Conservation (phyloP, 2,888 invertebrate species). For the Rhaphigaster nebulosa region DNA sequence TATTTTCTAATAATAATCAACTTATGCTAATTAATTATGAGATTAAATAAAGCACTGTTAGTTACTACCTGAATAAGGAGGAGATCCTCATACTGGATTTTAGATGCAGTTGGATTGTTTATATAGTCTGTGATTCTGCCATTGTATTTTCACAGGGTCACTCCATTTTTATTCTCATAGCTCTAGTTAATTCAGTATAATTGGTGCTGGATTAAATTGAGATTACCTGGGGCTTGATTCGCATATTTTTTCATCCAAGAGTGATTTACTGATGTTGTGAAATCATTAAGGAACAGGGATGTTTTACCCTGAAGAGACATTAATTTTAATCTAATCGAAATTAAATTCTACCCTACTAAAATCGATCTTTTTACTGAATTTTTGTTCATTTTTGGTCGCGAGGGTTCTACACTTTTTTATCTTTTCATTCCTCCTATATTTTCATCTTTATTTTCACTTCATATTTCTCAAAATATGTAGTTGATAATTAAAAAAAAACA, state of each 20-base stretch:
- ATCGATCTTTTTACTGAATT: no score
- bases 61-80: background rate
- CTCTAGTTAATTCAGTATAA: background rate
- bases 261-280: background rate
- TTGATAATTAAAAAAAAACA: no score
- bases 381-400: no score
- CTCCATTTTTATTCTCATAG: background rate
- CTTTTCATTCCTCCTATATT: no score
- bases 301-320: no score
- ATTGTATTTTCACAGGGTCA: conserved; percentile 8
- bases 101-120: background rate
- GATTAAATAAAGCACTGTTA: background rate
- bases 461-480: no score
- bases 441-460: no score
- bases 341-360: no score
- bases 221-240: background rate
- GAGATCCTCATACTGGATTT: background rate
- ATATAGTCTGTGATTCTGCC: background rate
- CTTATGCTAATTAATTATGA: background rate
- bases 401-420: no score
- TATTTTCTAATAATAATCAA: background rate
- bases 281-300: background rate
- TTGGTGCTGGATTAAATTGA: background rate
- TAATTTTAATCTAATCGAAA: no score
- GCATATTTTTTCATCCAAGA: background rate